These are phyloP conservation scores for Thomomys bottae DNA, from an alignment of 2,113 vertebrate species.

Conservation along the genomic window DNA sequence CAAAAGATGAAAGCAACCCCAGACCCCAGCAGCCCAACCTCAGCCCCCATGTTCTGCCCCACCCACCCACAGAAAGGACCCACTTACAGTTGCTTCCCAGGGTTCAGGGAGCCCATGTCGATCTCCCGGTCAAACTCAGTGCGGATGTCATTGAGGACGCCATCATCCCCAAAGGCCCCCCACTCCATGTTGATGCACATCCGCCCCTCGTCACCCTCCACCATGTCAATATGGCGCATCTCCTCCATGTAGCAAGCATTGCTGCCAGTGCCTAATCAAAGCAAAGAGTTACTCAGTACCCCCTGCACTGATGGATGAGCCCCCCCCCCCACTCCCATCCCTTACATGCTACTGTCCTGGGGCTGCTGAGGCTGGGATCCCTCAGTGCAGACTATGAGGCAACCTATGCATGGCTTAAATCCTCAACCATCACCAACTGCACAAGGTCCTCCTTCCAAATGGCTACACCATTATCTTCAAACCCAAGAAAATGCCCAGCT, in stretches of 20 bases:
- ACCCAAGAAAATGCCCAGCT: not conserved
- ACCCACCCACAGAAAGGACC: not conserved
- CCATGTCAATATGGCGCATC: conserved; percentile 94
- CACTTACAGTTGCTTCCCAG: conserved; percentile 96
- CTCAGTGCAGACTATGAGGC: not conserved
- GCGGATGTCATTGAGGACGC: conserved; percentile 90
- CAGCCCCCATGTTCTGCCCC: not conserved
- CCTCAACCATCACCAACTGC: not conserved
- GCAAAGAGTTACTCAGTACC: not conserved
- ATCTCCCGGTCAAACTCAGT: conserved; percentile 95
- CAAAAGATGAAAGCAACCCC: not conserved
- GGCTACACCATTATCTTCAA: not conserved
- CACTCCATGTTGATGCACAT: conserved; percentile 99
- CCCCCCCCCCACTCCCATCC: not conserved
- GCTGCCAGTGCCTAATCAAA: conserved; percentile 91
- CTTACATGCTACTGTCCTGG: not conserved
- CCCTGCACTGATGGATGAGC: rapidly evolving
- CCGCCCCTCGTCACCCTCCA: conserved; percentile 95
- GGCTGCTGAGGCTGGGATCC: not conserved
- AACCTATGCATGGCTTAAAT: not conserved
- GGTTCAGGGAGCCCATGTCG: conserved; percentile 96
- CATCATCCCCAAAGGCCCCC: conserved; percentile 97
- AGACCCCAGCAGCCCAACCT: not conserved
- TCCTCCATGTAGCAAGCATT: conserved; percentile 99
- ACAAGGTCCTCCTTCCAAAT: not conserved